Evolutionary conservation across 2,797 vertebrate species (phyloP).

Genomic region (Poecilia picta): DNA sequence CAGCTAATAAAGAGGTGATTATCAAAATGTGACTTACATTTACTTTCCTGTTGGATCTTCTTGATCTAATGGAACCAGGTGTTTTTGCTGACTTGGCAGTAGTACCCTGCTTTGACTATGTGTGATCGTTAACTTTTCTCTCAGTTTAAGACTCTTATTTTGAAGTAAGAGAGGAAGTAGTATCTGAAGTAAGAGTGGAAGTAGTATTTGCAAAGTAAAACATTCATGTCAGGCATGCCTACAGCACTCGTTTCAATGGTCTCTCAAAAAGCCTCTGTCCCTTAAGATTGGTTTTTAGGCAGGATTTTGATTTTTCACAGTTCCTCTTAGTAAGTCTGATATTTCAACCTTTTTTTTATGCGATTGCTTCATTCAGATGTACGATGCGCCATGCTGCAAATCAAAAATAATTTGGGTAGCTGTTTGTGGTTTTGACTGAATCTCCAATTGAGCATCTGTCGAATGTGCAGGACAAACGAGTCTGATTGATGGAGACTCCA

Average conservation of each 20-base stretch:
- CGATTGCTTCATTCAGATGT: not conserved
- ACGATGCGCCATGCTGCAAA: no score
- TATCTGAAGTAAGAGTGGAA: not conserved
- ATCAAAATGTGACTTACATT: not conserved
- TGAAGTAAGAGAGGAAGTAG: not conserved
- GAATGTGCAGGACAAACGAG: not conserved
- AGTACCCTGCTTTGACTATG: not conserved
- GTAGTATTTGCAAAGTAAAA: not conserved
- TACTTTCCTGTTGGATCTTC: not conserved
- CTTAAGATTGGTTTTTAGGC: not conserved
- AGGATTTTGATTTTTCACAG: not conserved
- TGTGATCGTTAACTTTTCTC: not conserved
- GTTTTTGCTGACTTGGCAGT: not conserved
- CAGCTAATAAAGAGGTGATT: not conserved
- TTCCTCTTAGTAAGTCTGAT: not conserved
- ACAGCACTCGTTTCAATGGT: not conserved
- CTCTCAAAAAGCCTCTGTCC: not conserved
- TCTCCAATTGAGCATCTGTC: not conserved
- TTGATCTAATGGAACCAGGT: not conserved
- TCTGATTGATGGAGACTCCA: not conserved
- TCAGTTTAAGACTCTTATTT: not conserved
- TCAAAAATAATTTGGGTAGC: not conserved
- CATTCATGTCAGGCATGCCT: not conserved
- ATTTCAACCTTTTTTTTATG: not conserved
- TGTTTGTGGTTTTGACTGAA: slow-evolving; percentile 2